A percentile compares a stretch with the other conserved stretches of the same genome.
phyloP scores from a whole-genome alignment of 2,797 vertebrate species.

The Erpetoichthys calabaricus region DNA sequence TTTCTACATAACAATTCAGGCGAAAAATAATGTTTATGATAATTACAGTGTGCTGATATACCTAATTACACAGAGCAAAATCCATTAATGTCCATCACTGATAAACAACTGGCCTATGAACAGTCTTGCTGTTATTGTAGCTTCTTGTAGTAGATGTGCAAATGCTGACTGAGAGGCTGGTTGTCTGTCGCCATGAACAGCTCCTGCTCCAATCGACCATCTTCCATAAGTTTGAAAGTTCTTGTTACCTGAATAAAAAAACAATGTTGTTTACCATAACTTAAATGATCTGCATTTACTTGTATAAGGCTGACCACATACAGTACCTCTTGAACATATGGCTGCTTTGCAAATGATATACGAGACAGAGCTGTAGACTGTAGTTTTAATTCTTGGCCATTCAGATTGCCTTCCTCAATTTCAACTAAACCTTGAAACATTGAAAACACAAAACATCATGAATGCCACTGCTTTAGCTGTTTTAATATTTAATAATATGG shows the following conservation, averaged over 20 bases:
- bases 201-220: slow-evolving; percentile 84
- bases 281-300: no score
- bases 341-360: slow-evolving; percentile 80
- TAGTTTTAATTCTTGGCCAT: slow-evolving; percentile 67
- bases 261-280: background rate
- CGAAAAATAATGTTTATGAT: no score
- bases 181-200: slow-evolving; percentile 83
- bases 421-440: slow-evolving; percentile 72
- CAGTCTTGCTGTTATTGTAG: no score
- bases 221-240: slow-evolving; percentile 68
- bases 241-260: slow-evolving; percentile 58
- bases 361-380: slow-evolving; percentile 67
- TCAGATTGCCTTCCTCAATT: slow-evolving; percentile 84
- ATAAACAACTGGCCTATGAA: no score
- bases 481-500: background rate
- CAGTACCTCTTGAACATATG: slow-evolving; percentile 73
- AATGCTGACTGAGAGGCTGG: slow-evolving; percentile 74
- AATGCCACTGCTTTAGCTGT: background rate
- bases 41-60: no score
- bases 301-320: no score
- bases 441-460: background rate
- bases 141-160: slow-evolving; percentile 74
- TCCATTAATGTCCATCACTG: no score
- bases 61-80: no score
- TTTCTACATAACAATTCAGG: no score